These are phyloP conservation scores for Noctua janthina DNA, from an alignment of 2,888 invertebrate species.

Conservation along the genomic window DNA sequence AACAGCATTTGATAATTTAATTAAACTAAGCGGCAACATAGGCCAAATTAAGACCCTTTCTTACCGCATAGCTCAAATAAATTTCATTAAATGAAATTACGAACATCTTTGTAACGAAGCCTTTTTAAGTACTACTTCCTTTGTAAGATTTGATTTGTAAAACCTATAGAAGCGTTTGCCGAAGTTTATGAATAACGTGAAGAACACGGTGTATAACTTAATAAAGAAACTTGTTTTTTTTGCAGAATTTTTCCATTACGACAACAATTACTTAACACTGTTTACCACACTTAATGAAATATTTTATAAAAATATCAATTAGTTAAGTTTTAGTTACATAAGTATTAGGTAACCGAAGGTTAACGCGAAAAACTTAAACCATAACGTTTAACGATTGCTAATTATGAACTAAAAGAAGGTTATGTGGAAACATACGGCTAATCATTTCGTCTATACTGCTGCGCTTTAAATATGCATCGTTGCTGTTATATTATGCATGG, in stretches of 20 bases:
- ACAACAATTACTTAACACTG: constrained; percentile 26
- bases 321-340: constrained; percentile 35
- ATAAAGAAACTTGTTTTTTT: neutral
- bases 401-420: constrained; percentile 47
- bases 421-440: constrained; percentile 39
- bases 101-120: too few species aligned
- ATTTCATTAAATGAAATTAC: too few species aligned
- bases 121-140: too few species aligned
- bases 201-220: too few species aligned
- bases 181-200: too few species aligned
- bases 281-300: constrained; percentile 24
- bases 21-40: too few species aligned
- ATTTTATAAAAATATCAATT: constrained; percentile 47
- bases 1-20: too few species aligned
- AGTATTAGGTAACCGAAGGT: constrained; percentile 50
- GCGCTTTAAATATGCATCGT: neutral
- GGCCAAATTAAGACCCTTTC: too few species aligned
- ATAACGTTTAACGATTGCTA: constrained; percentile 43
- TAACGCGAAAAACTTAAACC: constrained; percentile 34
- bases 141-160: too few species aligned
- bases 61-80: too few species aligned
- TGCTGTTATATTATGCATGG: too few species aligned
- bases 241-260: neutral
- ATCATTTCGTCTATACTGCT: neutral
- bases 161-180: too few species aligned